Percentiles rank a stretch among this genome's conserved stretches.
phyloP scores from a whole-genome alignment of 2,797 vertebrate species.

The Gymnothorax javanicus region DNA sequence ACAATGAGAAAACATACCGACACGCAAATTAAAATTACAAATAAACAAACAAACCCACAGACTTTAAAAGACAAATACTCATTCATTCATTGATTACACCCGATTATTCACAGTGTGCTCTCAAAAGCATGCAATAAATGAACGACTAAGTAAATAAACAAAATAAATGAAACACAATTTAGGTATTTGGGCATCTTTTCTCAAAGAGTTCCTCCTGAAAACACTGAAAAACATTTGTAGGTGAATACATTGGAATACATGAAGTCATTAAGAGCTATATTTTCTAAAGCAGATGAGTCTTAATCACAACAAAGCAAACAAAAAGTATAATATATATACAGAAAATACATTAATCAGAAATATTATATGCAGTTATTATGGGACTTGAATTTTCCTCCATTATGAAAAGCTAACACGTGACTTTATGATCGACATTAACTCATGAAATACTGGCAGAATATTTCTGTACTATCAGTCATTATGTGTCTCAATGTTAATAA shows the following conservation, averaged over 20 bases:
- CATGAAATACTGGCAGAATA: not conserved
- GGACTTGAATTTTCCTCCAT: not conserved
- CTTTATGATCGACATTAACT: not conserved
- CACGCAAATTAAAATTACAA: not conserved
- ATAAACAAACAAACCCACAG: not conserved
- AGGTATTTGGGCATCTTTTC: not conserved
- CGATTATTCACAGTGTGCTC: not conserved
- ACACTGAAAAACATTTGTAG: not conserved
- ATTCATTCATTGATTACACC: not conserved
- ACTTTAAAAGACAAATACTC: not conserved
- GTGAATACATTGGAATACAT: not conserved
- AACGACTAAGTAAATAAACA: not conserved
- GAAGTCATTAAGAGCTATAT: not conserved
- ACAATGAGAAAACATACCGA: not conserved
- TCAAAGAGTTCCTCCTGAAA: not conserved
- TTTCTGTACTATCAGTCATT: conserved; percentile 37
- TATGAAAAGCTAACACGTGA: conserved; percentile 53
- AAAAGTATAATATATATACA: not conserved
- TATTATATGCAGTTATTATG: not conserved
- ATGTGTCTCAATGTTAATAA: conserved; percentile 66
- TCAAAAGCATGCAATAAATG: not conserved
- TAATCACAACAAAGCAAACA: not conserved
- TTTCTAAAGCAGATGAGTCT: not conserved
- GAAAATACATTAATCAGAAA: not conserved
- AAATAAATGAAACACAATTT: not conserved